Base-by-base conservation (phyloP, 2,797 vertebrate species). In the Sebastes aleutianus region DNA sequence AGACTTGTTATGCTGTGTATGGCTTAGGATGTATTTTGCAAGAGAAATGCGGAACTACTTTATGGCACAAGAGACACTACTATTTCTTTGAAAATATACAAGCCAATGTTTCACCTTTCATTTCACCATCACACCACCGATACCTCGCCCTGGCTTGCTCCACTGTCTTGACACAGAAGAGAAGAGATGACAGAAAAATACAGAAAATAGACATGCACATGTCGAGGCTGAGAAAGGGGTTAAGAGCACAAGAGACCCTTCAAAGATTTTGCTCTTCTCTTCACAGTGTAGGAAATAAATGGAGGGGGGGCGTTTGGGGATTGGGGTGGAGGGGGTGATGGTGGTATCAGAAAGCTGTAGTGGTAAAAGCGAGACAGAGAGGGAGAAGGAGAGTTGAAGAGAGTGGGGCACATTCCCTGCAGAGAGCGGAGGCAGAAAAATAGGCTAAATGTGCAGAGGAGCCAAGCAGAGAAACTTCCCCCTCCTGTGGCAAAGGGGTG, bases 351-450 rank as follows among this genome's bases (percentile, higher is more conserved):
- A 43, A 54, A 54, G 59, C 32, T 36, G 62, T 12, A 32, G 61
- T 32, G 65, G 71, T 64, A 75, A 78, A 87, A 85, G 79, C 4
- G 5, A 90, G 76, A 72, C 58, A 64, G 85, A 39, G 64, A 47
- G 36, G 76, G 69, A 78, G 59, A 31, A 50, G 67, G 74, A 76
- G 79, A 77, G 80, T 8, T 4, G 75, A 74, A 70, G 74, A 74
- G 64, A 79, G 56, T 18, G n/a, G 76, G 79, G 74, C 62, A 70
- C 78, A 66, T 29, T 76, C 81, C 87, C 88, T 0, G 69, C 78
- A 75, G 89, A 88, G 88, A 85, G 69, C 50, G 34, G 64, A 68
- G 79, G 71, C 80, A 87, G 80, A 78, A 79, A 86, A 90, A 87
- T 77, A 76, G 80, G 74, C 76, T 78, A 78, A 87, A 90, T 80